phyloP scores from a whole-genome alignment of 1,140 invertebrate genomes.

The Cyclargus thomasi region DNA sequence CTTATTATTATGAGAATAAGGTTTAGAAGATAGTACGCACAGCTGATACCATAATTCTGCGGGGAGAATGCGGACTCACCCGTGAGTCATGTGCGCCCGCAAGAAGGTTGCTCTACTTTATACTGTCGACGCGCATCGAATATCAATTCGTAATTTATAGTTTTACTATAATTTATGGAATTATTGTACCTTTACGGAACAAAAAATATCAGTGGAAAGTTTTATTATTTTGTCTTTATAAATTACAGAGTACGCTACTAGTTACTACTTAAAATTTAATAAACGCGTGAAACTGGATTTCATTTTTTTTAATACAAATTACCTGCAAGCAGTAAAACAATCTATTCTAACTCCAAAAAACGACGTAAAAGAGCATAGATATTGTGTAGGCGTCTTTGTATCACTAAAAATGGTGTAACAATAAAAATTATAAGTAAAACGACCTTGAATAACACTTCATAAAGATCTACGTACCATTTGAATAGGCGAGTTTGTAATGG shows the following conservation, averaged over 20 bases:
- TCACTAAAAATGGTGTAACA: conserved; percentile 8
- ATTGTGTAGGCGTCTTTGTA: background rate
- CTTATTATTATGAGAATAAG: background rate
- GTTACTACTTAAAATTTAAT: too few relatives aligned
- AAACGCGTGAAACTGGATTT: background rate
- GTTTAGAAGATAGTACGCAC: background rate
- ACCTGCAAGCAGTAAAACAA: background rate
- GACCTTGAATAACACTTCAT: conserved; percentile 43
- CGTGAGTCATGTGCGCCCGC: conserved; percentile 35
- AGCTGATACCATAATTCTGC: conserved; percentile 29
- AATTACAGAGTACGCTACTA: too few relatives aligned
- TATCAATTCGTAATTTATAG: conserved; percentile 16
- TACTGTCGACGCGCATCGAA: conserved; percentile 30
- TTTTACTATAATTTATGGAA: background rate
- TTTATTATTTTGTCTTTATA: background rate
- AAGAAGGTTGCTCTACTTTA: conserved; percentile 40
- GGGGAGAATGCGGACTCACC: conserved; percentile 34
- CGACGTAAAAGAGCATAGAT: background rate
- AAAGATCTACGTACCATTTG: conserved; percentile 42
- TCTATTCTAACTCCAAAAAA: background rate
- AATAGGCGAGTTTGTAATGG: conserved; percentile 57
- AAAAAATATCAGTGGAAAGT: background rate
- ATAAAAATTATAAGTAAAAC: conserved; percentile 26
- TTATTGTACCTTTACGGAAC: background rate
- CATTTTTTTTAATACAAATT: background rate